Conservation (phyloP, 2,113 vertebrate genomes). For the Proterorhinus semilunaris region DNA sequence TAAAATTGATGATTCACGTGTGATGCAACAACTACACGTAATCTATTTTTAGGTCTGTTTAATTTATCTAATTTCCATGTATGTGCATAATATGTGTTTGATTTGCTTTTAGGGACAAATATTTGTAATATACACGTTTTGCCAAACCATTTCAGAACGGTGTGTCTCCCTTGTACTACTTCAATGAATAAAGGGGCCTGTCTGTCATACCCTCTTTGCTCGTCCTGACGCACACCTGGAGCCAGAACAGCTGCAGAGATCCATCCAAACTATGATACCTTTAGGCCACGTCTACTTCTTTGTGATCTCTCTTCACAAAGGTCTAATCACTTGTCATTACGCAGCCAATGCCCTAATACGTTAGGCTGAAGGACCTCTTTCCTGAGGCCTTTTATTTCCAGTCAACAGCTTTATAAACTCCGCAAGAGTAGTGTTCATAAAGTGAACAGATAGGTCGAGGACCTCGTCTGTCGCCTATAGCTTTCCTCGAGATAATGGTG, state of each 20-base stretch:
- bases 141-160: background rate
- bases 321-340: background rate
- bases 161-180: background rate
- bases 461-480: constrained; percentile 3
- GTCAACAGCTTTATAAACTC: constrained; percentile 4
- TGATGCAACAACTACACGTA: background rate
- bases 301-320: background rate
- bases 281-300: background rate
- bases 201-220: background rate
- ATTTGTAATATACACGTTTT: background rate
- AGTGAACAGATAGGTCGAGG: constrained; percentile 1
- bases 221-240: constrained; percentile 7
- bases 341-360: background rate
- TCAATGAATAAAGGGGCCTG: background rate
- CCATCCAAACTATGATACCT: constrained; percentile 3
- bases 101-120: background rate
- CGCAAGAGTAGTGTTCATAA: background rate
- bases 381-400: constrained; percentile 13
- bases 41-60: background rate
- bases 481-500: constrained; percentile 51
- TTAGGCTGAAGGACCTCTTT: background rate
- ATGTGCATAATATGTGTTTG: background rate
- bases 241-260: constrained; percentile 1
- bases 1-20: too few species aligned
- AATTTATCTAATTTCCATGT: background rate